Conservation (phyloP, 2,888 invertebrate genomes). For the Cosmorhoe ocellata region DNA sequence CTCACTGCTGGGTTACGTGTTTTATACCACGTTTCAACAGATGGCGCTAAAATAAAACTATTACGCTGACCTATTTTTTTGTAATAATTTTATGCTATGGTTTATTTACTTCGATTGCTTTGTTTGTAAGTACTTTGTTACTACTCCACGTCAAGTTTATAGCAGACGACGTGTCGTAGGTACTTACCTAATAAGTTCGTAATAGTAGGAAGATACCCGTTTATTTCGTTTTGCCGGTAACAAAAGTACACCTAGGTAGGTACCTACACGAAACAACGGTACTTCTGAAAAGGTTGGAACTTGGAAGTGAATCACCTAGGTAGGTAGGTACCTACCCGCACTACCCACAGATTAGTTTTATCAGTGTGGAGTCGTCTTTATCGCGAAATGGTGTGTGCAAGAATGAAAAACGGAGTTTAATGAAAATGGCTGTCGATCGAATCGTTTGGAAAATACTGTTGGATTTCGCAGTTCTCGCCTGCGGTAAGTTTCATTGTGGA, state of each 20-base stretch:
- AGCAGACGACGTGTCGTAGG: too few relatives aligned
- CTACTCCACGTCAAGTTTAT: too few relatives aligned
- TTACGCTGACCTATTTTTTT: not conserved
- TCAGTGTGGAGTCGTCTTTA: slow-evolving; percentile 40
- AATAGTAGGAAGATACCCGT: too few relatives aligned
- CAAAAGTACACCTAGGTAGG: not conserved
- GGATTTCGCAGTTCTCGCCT: slow-evolving; percentile 57
- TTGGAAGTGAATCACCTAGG: too few relatives aligned
- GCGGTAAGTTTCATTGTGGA: slow-evolving; percentile 55
- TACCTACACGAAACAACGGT: slow-evolving; percentile 24
- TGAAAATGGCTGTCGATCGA: slow-evolving; percentile 55
- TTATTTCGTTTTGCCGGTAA: too few relatives aligned
- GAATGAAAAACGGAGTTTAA: slow-evolving; percentile 3
- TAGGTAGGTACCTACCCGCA: slow-evolving; percentile 20
- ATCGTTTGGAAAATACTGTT: slow-evolving; percentile 62
- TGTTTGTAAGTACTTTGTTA: not conserved
- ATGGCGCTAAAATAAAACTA: slow-evolving; percentile 31
- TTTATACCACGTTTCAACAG: slow-evolving; percentile 26
- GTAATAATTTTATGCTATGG: not conserved
- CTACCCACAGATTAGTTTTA: slow-evolving; percentile 34
- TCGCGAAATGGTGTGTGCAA: slow-evolving; percentile 32
- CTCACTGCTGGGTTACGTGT: not conserved
- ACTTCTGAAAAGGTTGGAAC: too few relatives aligned
- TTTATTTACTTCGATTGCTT: not conserved
- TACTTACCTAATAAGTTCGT: too few relatives aligned